Conservation (phyloP, 2,113 vertebrate genomes). For the Lontra canadensis region DNA sequence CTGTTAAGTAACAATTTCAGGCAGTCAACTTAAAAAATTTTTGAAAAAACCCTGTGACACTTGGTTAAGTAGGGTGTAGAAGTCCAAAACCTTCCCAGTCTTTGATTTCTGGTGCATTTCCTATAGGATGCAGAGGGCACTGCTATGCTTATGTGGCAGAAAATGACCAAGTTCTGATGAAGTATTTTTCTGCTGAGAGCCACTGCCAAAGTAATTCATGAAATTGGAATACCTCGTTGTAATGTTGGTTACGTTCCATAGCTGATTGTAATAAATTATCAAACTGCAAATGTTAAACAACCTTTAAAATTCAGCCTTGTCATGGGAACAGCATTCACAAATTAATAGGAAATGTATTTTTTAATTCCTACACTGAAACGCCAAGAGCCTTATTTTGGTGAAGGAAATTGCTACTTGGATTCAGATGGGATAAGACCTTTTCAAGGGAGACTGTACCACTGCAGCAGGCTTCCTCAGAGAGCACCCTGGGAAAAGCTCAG, state of each 20-base stretch:
- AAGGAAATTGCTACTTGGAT: slow-evolving; percentile 13
- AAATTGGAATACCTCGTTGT: background rate
- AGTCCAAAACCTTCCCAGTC: background rate
- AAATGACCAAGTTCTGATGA: background rate
- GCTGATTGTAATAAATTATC: background rate
- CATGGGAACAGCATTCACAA: background rate
- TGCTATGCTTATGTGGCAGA: background rate
- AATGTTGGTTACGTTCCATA: background rate
- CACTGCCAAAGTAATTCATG: slow-evolving; percentile 8
- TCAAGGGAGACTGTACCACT: background rate
- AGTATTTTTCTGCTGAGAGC: background rate
- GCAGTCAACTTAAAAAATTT: background rate
- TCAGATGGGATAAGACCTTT: background rate
- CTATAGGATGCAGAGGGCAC: background rate
- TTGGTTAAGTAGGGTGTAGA: background rate
- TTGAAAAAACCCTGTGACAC: background rate
- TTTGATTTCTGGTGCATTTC: background rate
- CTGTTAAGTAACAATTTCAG: background rate
- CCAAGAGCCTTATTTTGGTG: background rate
- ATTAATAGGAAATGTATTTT: slow-evolving; percentile 8
- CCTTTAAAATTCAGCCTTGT: background rate
- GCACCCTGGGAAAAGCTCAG: background rate
- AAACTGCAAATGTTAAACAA: background rate
- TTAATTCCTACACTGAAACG: background rate
- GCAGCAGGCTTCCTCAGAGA: background rate